phyloP scores from a whole-genome alignment of 1,140 invertebrate genomes.

The Kradibia gibbosae region DNA sequence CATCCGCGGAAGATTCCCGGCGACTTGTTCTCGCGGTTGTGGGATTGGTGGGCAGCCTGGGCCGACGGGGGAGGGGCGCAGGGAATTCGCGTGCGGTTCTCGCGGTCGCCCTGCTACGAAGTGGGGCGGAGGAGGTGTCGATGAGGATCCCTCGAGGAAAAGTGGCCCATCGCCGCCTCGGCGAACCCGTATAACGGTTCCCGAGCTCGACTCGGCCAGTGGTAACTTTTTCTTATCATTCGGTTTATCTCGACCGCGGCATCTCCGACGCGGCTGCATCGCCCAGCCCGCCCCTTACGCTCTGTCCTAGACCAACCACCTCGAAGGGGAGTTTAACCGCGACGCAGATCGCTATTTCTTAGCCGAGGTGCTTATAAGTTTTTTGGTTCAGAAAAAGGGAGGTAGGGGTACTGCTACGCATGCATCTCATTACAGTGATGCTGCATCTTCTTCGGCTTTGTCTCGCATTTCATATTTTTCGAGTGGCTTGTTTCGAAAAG shows the following conservation, averaged over 20 bases:
- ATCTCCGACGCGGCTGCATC: background rate
- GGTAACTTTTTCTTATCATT: conserved; percentile 40
- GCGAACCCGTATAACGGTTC: background rate
- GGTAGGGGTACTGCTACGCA: too few species aligned
- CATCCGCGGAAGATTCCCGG: background rate
- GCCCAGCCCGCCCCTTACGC: background rate
- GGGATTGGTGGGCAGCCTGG: background rate
- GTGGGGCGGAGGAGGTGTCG: background rate
- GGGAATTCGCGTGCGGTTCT: background rate
- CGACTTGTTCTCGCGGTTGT: background rate
- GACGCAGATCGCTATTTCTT: too few species aligned
- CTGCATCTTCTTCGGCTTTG: conserved; percentile 3
- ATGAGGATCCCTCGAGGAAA: background rate
- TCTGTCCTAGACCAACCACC: too few species aligned
- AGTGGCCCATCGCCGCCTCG: too few species aligned
- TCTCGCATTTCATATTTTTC: conserved; percentile 26
- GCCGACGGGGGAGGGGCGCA: background rate
- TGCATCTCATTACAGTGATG: background rate
- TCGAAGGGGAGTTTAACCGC: too few species aligned
- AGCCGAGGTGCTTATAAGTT: background rate
- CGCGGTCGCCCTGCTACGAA: background rate
- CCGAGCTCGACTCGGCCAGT: background rate
- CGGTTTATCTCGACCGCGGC: conserved; percentile 15
- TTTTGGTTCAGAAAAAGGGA: background rate
- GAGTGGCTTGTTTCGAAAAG: background rate